Conservation (phyloP, 2,888 invertebrate species). For the Hemaris fuciformis region DNA sequence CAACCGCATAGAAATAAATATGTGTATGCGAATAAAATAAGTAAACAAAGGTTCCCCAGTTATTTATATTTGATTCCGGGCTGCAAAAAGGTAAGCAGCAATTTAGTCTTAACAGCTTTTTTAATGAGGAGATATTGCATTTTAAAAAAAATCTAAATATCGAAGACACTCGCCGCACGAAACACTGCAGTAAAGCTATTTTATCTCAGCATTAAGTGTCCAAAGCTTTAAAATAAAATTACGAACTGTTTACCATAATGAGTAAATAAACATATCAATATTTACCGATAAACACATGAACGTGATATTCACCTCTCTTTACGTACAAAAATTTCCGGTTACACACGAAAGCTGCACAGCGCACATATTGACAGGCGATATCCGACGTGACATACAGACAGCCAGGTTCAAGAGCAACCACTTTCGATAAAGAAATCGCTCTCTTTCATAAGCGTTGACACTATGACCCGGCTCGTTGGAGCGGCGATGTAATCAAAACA, state of each 20-base stretch:
- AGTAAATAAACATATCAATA: constrained; percentile 22
- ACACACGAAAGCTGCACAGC: constrained; percentile 59
- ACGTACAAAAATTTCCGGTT: constrained; percentile 58
- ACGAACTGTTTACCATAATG: not conserved
- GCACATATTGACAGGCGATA: constrained; percentile 41
- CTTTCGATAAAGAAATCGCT: constrained; percentile 63
- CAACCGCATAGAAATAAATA: too few species aligned
- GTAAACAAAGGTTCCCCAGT: too few species aligned
- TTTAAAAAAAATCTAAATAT: too few species aligned
- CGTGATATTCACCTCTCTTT: constrained; percentile 75
- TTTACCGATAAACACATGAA: constrained; percentile 28
- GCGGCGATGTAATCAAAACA: constrained; percentile 46
- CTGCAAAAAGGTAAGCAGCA: too few species aligned
- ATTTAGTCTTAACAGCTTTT: too few species aligned
- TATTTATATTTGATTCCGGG: too few species aligned
- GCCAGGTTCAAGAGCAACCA: constrained; percentile 63
- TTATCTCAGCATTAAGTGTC: too few species aligned
- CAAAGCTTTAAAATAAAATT: too few species aligned
- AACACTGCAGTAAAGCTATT: too few species aligned
- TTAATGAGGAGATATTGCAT: too few species aligned
- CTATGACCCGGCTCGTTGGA: constrained; percentile 52
- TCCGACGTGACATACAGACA: constrained; percentile 14
- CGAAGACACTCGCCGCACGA: too few species aligned
- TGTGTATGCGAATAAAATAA: too few species aligned
- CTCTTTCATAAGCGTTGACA: constrained; percentile 51